Evolutionary conservation across 2,888 invertebrate genomes (phyloP), one percentile per base, ranked within the genome.

Genomic region (Eristalinus sepulchralis): DNA sequence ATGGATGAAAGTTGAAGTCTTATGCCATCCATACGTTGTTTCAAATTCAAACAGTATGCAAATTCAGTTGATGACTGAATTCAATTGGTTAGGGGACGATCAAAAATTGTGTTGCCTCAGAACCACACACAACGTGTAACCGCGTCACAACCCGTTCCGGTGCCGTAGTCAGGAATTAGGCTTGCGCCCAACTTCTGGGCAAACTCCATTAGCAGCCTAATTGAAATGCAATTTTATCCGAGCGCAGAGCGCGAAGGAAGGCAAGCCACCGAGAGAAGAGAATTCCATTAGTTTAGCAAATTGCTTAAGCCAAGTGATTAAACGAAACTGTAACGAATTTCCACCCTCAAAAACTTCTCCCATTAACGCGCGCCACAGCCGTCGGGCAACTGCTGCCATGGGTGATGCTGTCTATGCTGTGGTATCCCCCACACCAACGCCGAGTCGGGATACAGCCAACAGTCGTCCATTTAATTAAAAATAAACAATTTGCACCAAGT

Each of bases 141-240:
- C 47, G 47, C 47, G 27, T 27, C 39, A n/a, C n/a, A 39, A 39
- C 39, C 39, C 4, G 39, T 4, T 3, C 17, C n/a, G n/a, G 6
- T 17, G 17, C 22, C 0, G 20, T 3, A 34, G 6, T 55, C 33
- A 20, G 20, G 34, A 59, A 17, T 70, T 59, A 70, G 17, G 47
- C 59, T 34, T 27, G 17, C 17, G 31, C 47, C 70, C 70, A 70
- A 59, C 57, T 59, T 8, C 17, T 17, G 36, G 70, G 22, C 10
- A 71, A 57, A 71, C 57, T 47, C 20, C 64, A 71, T 79, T 64
- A 79, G 71, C 33, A 47, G 64, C 47, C 64, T 79, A 71, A 79
- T 79, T 79, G 78, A 79, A 71, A 78, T 71, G 70, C 70, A 78
- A 71, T 71, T 78, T 71, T n/a, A 71, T 20, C 11, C 34, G 17